Conservation (phyloP, 2,797 vertebrate species). For the Erithacus rubecula region DNA sequence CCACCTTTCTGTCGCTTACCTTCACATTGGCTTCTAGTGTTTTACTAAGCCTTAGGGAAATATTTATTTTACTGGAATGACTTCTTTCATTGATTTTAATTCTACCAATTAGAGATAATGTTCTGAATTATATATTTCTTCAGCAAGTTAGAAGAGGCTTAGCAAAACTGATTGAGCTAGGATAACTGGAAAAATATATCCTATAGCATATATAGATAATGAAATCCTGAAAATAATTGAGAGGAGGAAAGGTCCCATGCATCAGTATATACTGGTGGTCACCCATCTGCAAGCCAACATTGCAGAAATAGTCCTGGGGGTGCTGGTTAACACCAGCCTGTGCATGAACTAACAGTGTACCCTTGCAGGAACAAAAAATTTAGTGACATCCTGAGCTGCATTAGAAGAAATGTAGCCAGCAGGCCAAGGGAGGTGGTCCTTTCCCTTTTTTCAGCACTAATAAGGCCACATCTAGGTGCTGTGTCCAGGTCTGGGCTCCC, state of each 20-base stretch:
- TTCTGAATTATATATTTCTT: not conserved
- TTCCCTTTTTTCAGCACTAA: not conserved
- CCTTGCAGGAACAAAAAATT: not conserved
- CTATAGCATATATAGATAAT: not conserved
- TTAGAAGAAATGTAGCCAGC: not conserved
- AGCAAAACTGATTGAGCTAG: not conserved
- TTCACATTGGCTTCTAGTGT: not conserved
- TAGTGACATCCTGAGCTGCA: not conserved
- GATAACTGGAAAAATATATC: not conserved
- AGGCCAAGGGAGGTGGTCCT: not conserved
- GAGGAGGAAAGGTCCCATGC: not conserved
- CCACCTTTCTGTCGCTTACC: not conserved
- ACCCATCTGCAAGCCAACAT: not conserved
- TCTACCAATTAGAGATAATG: not conserved
- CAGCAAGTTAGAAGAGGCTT: not conserved
- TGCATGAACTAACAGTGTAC: not conserved
- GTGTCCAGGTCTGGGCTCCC: not conserved
- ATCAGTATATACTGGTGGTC: not conserved
- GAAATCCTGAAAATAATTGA: not conserved
- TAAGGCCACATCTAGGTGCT: not conserved
- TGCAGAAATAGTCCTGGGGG: not conserved
- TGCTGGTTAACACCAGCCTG: not conserved
- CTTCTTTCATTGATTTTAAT: not conserved
- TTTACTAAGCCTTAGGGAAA: not conserved
- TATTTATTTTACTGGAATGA: not conserved